These are phyloP conservation scores for Eubasilissa regina DNA, from an alignment of 1,140 invertebrate genomes.

Conservation along the genomic window DNA sequence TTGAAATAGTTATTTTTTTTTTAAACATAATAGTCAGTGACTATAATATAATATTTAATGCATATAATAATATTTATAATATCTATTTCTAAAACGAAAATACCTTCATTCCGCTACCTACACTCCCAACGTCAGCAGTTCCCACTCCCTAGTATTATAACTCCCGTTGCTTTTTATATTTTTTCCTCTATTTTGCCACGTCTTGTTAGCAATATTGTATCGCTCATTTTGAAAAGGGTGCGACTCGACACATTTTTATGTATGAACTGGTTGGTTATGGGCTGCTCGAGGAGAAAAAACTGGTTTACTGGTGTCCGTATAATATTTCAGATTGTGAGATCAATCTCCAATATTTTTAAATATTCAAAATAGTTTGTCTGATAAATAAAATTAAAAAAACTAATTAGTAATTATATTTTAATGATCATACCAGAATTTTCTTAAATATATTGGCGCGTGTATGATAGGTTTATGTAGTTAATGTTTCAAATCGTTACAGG, in stretches of 20 bases:
- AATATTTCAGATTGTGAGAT: conserved; percentile 25
- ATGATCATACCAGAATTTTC: too few relatives aligned
- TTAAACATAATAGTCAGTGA: too few relatives aligned
- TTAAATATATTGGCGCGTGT: too few relatives aligned
- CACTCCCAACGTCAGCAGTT: conserved; percentile 36
- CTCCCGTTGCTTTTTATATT: conserved; percentile 49
- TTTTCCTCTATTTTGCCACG: conserved; percentile 48
- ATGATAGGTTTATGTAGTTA: too few relatives aligned
- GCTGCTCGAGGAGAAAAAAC: conserved; percentile 19
- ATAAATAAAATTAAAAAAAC: too few relatives aligned
- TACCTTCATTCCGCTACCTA: neutral
- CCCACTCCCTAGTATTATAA: neutral
- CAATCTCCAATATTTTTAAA: neutral
- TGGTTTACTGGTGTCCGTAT: conserved; percentile 31
- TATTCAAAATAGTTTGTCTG: too few relatives aligned
- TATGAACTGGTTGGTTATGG: conserved; percentile 41
- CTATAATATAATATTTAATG: too few relatives aligned
- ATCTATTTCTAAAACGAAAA: too few relatives aligned
- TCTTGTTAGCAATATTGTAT: conserved; percentile 50
- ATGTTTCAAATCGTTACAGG: too few relatives aligned
- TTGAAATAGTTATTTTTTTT: too few relatives aligned
- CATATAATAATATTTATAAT: too few relatives aligned
- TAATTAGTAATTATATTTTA: too few relatives aligned
- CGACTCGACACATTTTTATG: conserved; percentile 51
- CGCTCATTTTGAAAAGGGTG: conserved; percentile 55